These are phyloP conservation scores for Anticlea derivata DNA, from an alignment of 2,888 invertebrate species.

Conservation along the genomic window DNA sequence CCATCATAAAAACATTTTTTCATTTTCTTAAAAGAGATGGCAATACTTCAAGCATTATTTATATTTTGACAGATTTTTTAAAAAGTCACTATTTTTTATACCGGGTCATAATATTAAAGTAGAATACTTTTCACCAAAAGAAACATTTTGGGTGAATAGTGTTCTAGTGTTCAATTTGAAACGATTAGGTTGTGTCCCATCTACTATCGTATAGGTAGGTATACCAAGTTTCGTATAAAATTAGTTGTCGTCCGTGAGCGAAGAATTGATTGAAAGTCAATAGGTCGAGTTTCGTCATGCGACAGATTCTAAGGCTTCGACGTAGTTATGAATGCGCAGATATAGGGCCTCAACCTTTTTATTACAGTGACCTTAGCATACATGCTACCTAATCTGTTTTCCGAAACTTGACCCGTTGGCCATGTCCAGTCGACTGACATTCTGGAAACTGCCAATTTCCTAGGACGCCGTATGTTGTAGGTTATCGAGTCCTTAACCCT, in stretches of 20 bases:
- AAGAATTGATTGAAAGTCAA: conserved; percentile 62
- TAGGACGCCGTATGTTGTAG: conserved; percentile 12
- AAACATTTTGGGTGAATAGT: too few species aligned
- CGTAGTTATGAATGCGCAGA: conserved; percentile 43
- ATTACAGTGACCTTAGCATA: conserved; percentile 3
- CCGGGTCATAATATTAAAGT: too few species aligned
- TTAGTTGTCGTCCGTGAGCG: conserved; percentile 43
- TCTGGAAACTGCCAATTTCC: conserved; percentile 14
- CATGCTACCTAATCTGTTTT: conserved; percentile 4
- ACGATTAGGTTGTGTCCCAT: too few species aligned
- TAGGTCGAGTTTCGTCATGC: conserved; percentile 53
- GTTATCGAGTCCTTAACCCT: conserved; percentile 20
- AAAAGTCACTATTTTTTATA: too few species aligned
- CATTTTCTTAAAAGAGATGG: too few species aligned
- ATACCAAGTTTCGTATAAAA: conserved; percentile 20
- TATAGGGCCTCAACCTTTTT: conserved; percentile 39
- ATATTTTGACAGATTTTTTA: too few species aligned
- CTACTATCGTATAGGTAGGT: conserved; percentile 1
- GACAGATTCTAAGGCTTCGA: conserved; percentile 48
- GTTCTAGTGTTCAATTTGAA: background rate
- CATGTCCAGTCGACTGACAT: conserved; percentile 13
- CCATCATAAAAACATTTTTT: too few species aligned
- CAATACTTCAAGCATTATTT: too few species aligned
- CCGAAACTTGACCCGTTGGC: conserved; percentile 8
- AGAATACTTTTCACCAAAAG: too few species aligned